Conservation (phyloP, 2,113 vertebrate genomes). For the Aegypius monachus region DNA sequence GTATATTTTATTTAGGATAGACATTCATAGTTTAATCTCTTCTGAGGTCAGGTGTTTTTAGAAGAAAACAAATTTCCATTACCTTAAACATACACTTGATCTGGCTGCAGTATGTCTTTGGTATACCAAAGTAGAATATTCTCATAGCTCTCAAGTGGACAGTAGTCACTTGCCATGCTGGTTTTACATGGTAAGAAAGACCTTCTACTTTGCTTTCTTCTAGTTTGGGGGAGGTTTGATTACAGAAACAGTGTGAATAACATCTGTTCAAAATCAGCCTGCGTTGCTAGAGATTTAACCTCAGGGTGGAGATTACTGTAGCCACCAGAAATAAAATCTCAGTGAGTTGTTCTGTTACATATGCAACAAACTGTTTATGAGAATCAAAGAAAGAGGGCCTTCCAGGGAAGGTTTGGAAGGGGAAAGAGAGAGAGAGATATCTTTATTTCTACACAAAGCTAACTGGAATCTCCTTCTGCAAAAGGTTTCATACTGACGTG, state of each 20-base stretch:
- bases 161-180: neutral
- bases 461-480: neutral
- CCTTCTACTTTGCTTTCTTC: neutral
- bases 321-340: neutral
- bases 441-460: neutral
- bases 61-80: neutral
- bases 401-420: neutral
- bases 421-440: neutral
- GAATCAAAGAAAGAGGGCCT: neutral
- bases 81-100: neutral
- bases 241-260: neutral
- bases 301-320: neutral
- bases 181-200: neutral
- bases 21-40: neutral
- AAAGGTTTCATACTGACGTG: neutral
- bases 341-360: neutral
- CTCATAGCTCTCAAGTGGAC: neutral
- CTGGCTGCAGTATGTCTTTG: neutral
- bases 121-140: neutral
- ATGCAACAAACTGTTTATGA: neutral
- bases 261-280: neutral
- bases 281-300: neutral
- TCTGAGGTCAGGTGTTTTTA: neutral
- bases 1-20: neutral
- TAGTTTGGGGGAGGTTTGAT: neutral